Evolutionary conservation across 2,113 vertebrate genomes (phyloP), one percentile per base, ranked within the genome.

Genomic region (Indicator maculatus): DNA sequence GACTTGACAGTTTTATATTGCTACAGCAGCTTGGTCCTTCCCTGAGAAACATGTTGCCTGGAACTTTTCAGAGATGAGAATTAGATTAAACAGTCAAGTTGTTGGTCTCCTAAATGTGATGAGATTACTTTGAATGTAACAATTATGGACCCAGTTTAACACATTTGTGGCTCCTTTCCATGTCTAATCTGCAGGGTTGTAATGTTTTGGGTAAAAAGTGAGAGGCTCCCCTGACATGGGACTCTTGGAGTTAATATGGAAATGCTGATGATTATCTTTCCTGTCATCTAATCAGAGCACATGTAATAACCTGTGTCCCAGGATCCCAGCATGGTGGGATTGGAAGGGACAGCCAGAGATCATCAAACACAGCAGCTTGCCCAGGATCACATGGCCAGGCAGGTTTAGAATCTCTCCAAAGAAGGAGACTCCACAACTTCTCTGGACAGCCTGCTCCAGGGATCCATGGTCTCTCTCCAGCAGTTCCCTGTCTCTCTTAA

Each of bases 1-100:
- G 50, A 59, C 90, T 90, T 96, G 91, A 87, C 93, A 97, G 95
- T 67, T 95, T 86, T 83, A 45, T 95, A 86, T 95, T 92, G 78
- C 90, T 92, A 28, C 85, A 53, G n/a, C 45, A 59, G 39, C 65
- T 89, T 58, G 38, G 59, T 64, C 7, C 72, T 84, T 88, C 31
- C 36, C 41, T 2, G 63, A 74, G 86, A 71, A 86, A 52, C 7
- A 4, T 13, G 82, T 50, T 80, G 88, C 64, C 71, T 3, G 58
- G 84, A 78, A 83, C 66, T 69, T 76, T 10, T 67, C 50, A 14
- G 86, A 93, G 86, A 33, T 26, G 90, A 76, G 94, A 89, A 92
- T 95, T 92, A 82, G 91, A 89, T 89, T 90, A 81, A 41, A 31
- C 24, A n/a, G 70, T 39, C 16, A 3, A 13, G 70, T 59, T 36